These are phyloP conservation scores for Geodia barretti DNA, from an alignment of 37 sponge, comb jelly and placozoan species.

Conservation along the genomic window DNA sequence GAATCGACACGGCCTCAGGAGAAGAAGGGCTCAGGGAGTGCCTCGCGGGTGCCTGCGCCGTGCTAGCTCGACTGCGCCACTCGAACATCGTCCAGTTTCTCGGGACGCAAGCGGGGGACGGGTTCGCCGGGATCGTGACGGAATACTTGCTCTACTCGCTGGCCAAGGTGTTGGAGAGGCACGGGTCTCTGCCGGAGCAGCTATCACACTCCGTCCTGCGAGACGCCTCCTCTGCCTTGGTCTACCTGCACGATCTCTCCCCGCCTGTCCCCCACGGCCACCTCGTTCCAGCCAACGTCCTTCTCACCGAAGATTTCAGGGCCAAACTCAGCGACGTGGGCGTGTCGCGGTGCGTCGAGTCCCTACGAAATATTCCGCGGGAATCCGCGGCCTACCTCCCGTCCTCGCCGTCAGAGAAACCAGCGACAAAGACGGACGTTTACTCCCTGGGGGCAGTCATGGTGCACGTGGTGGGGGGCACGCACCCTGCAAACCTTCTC, in stretches of 20 bases:
- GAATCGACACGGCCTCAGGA: neutral
- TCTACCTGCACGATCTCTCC: constrained; percentile 38
- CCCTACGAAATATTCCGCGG: constrained; percentile 3
- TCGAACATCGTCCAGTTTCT: constrained; percentile 45
- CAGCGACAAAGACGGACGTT: constrained; percentile 48
- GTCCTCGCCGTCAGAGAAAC: constrained; percentile 20
- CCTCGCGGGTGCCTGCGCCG: constrained; percentile 5
- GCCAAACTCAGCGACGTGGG: constrained; percentile 55
- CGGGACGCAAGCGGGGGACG: neutral
- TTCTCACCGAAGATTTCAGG: constrained; percentile 25
- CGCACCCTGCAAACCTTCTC: too few species aligned
- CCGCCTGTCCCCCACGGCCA: constrained; percentile 55
- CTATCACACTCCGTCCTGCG: constrained; percentile 34
- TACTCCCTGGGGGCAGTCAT: constrained; percentile 40
- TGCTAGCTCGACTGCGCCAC: constrained; percentile 22
- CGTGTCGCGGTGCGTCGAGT: constrained; percentile 3
- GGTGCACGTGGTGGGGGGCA: constrained; percentile 48
- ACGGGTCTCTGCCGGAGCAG: constrained; percentile 46
- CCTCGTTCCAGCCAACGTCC: constrained; percentile 45
- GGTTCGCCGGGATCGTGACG: constrained; percentile 13
- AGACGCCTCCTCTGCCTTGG: constrained; percentile 40
- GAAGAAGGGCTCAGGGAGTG: neutral
- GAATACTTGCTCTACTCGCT: constrained; percentile 35
- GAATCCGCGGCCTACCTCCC: constrained; percentile 32
- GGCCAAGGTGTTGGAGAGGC: neutral